Evolutionary conservation across 2,113 vertebrate species (phyloP), one percentile per base, ranked within the genome.

Genomic region (Oreochromis spilurus): DNA sequence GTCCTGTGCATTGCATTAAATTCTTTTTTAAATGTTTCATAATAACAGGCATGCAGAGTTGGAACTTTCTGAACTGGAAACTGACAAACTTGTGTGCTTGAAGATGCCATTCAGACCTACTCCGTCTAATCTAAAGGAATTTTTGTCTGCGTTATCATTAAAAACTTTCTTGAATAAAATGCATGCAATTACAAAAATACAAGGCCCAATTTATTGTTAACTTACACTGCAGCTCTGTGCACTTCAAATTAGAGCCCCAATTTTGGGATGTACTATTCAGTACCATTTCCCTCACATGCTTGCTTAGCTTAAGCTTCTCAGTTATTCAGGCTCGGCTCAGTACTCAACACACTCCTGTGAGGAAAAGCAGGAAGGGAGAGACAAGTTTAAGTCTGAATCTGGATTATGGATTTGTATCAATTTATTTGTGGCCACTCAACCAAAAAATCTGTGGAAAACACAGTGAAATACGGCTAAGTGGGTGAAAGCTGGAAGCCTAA

Each of bases 281-380:
- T 88, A 87, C 93, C 89, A 91, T 93, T 95, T 95, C 88, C 94
- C 89, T 91, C 91, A 91, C 93, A 91, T 91, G 88, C 89, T 92
- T 92, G 93, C 92, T 95, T 94, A 94, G 89, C 83, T 92, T 94
- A 93, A 92, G 93, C 92, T 89, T 36, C 93, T 97, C 93, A 97
- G 96, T 96, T 96, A 96, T 96, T 95, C 91, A 96, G 90, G 87
- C 92, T 84, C 52, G 75, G 92, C 96, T 96, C 96, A 95, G 96
- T 96, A 95, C 92, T 62, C 84, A 65, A 88, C 95, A 94, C 92
- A 86, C 88, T 94, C 91, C 93, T 84, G 62, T 79, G 91, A 93
- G 92, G 57, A 83, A 90, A 88, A 88, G 86, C 82, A 81, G 87
- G 86, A 88, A 91, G 80, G 48, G 83, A 83, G 88, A 91, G 90